Evolutionary conservation across 2,888 invertebrate species (phyloP).

Genomic region (Mesodorylaimus sp.): DNA sequence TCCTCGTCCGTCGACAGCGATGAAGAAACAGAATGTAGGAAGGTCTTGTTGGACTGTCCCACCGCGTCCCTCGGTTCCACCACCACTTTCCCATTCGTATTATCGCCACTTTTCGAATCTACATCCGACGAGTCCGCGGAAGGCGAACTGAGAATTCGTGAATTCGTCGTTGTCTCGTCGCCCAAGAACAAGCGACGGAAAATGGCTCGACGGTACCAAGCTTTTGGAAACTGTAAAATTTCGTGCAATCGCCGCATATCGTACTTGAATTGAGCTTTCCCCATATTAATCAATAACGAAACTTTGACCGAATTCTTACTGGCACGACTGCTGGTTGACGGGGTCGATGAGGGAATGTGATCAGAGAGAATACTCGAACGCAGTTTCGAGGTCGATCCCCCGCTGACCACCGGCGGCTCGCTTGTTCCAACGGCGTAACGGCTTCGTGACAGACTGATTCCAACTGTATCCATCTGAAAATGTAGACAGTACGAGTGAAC

Average conservation of each 20-base stretch:
- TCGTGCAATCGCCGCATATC: constrained; percentile 92
- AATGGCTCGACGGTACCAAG: constrained; percentile 89
- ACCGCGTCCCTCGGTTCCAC: too few relatives aligned
- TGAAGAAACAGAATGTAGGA: too few relatives aligned
- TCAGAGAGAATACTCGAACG: not conserved
- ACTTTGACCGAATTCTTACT: constrained; percentile 15
- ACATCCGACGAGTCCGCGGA: not conserved
- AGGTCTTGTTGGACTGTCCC: too few relatives aligned
- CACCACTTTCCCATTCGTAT: not conserved
- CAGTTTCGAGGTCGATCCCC: not conserved
- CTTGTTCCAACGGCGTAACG: too few relatives aligned
- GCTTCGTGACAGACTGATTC: too few relatives aligned
- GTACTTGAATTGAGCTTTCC: constrained; percentile 60
- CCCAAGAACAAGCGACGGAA: constrained; percentile 78
- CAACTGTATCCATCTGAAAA: too few relatives aligned
- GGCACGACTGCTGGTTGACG: not conserved
- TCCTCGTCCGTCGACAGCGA: too few relatives aligned
- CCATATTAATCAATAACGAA: constrained; percentile 21
- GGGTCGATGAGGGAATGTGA: not conserved
- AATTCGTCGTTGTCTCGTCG: constrained; percentile 66
- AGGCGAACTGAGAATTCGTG: too few relatives aligned
- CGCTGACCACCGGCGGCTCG: not conserved
- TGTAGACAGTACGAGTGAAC: too few relatives aligned
- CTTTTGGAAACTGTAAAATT: constrained; percentile 90
- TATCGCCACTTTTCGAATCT: not conserved